Evolutionary conservation across 2,113 vertebrate species (phyloP).

Genomic region (Campylomormyrus numenius): DNA sequence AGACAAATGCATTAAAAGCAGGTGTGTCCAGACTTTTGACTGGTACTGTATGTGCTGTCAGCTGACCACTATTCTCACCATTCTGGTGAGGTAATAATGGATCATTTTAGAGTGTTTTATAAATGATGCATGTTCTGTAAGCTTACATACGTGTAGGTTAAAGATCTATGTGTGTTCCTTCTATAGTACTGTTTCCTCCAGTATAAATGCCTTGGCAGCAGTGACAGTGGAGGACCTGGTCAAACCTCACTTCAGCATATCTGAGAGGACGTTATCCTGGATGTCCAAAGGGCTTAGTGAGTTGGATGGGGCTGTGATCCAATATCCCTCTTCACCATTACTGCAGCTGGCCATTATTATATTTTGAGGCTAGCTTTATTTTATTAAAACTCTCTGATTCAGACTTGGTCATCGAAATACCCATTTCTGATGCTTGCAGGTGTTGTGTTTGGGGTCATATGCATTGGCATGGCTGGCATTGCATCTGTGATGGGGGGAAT

Average conservation of each 20-base stretch:
- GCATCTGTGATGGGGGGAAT: slow-evolving; percentile 65
- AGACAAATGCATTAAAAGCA: neutral
- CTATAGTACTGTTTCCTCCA: slow-evolving; percentile 77
- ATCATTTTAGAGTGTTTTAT: neutral
- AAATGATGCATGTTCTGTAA: neutral
- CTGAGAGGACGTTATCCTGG: slow-evolving; percentile 66
- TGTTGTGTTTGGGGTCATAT: slow-evolving; percentile 56
- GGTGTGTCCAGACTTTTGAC: neutral
- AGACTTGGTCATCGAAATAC: neutral
- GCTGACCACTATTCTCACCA: neutral
- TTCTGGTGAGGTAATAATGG: neutral
- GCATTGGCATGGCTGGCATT: slow-evolving; percentile 65
- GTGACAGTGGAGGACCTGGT: slow-evolving; percentile 77
- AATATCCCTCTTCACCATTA: neutral
- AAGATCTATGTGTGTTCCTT: slow-evolving; percentile 3
- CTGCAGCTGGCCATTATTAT: neutral
- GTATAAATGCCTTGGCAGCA: slow-evolving; percentile 74
- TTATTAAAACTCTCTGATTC: neutral
- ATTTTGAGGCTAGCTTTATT: neutral
- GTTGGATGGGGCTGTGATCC: slow-evolving; percentile 31
- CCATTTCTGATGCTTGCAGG: slow-evolving; percentile 37
- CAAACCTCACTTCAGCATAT: slow-evolving; percentile 57
- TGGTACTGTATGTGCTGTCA: neutral
- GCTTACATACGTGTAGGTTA: neutral
- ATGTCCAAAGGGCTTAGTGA: slow-evolving; percentile 71